A percentile compares a stretch with the other conserved stretches of the same genome.
Conservation (phyloP, 2,797 vertebrate species). For the Acrocephalus scirpaceus region DNA sequence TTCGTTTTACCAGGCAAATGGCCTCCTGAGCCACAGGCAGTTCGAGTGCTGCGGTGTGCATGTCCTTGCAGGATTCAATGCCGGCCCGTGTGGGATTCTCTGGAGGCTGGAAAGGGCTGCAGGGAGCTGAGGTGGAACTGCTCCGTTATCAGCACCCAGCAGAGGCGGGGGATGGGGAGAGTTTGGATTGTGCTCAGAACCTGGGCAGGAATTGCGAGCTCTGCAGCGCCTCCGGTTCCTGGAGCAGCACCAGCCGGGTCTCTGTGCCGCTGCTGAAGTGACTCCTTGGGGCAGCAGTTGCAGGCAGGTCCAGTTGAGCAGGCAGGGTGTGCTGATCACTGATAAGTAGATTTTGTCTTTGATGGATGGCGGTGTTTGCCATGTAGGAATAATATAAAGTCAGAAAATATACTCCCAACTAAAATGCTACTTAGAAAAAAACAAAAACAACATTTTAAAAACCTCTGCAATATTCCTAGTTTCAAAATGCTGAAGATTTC, state of each 20-base stretch:
- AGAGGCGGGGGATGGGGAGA: background rate
- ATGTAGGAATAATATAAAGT: background rate
- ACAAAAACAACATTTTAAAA: rapidly evolving
- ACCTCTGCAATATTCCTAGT: background rate
- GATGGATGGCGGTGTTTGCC: background rate
- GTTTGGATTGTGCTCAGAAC: background rate
- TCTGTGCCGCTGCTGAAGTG: background rate
- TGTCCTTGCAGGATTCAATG: background rate
- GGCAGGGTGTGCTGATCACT: background rate
- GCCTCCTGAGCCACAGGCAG: background rate
- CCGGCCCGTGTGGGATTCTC: background rate
- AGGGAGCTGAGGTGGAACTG: background rate
- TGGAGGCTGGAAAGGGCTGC: background rate
- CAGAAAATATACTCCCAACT: background rate
- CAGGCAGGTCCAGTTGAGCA: background rate
- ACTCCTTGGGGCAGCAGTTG: background rate
- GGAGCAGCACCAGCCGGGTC: background rate
- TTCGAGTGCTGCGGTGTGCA: background rate
- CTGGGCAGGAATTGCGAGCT: background rate
- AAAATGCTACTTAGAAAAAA: background rate
- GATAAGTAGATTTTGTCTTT: background rate
- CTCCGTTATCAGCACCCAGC: background rate
- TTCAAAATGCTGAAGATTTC: background rate
- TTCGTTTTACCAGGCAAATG: background rate
- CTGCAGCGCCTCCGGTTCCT: background rate